phyloP scores from a whole-genome alignment of 2,797 vertebrate genomes.

The Helostoma temminkii region DNA sequence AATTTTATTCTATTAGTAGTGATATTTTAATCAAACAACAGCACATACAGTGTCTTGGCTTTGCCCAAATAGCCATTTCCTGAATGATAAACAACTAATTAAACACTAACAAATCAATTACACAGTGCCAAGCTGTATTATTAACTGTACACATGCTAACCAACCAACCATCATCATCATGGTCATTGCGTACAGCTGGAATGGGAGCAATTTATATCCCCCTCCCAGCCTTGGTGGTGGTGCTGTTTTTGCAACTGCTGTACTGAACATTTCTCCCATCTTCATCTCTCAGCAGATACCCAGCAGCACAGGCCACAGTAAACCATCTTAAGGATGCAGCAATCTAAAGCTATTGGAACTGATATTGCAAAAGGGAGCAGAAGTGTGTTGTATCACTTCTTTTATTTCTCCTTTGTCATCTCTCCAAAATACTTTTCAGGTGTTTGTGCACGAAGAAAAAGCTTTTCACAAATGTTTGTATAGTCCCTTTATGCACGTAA shows the following conservation, averaged over 20 bases:
- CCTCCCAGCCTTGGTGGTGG: conserved; percentile 17
- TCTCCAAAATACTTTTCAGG: neutral
- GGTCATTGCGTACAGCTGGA: conserved; percentile 32
- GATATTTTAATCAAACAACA: conserved; percentile 4
- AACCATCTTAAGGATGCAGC: conserved; percentile 42
- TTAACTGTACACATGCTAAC: conserved; percentile 48
- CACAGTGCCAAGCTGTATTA: conserved; percentile 21
- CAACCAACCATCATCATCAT: conserved; percentile 33
- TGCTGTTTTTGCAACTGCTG: conserved; percentile 47
- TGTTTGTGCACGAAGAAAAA: neutral
- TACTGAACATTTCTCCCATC: conserved; percentile 47
- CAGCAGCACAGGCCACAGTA: conserved; percentile 24
- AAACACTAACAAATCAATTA: conserved; percentile 55
- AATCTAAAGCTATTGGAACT: conserved; percentile 29
- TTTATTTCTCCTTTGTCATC: neutral
- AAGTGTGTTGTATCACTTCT: neutral
- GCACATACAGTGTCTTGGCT: conserved; percentile 4
- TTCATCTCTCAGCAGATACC: conserved; percentile 47
- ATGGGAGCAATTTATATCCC: neutral
- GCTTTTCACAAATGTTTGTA: neutral
- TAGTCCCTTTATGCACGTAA: neutral
- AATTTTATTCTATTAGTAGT: neutral
- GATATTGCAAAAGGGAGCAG: conserved; percentile 23
- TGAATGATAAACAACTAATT: conserved; percentile 55
- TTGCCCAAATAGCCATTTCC: conserved; percentile 4